These are phyloP conservation scores for Diogma glabrata DNA, from an alignment of 2,888 invertebrate genomes.

Conservation along the genomic window DNA sequence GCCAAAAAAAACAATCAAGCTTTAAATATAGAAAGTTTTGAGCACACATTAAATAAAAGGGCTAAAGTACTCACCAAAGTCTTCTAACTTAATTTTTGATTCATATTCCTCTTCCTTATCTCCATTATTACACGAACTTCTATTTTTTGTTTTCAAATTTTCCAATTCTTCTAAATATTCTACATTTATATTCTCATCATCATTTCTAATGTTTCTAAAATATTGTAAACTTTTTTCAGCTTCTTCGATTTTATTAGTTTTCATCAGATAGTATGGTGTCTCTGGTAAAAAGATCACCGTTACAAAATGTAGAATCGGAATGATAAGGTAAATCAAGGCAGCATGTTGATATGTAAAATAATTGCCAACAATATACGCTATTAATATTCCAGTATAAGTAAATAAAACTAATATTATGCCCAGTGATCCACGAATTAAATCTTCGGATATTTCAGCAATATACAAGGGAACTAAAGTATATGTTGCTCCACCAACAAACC, in stretches of 20 bases:
- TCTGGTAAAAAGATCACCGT: constrained; percentile 12
- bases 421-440: constrained; percentile 28
- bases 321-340: background rate
- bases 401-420: constrained; percentile 30
- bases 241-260: constrained; percentile 5
- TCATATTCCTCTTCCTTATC: constrained; percentile 13
- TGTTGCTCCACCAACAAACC: constrained; percentile 14
- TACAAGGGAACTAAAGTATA: constrained; percentile 10
- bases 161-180: background rate
- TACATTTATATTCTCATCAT: background rate
- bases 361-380: constrained; percentile 26
- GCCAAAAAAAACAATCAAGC: too few relatives aligned
- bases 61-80: constrained; percentile 7
- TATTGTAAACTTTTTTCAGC: constrained; percentile 12
- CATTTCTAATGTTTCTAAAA: background rate
- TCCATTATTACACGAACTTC: background rate
- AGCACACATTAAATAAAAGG: too few relatives aligned
- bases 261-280: constrained; percentile 11
- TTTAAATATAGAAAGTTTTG: too few relatives aligned
- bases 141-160: background rate
- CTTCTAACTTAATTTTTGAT: background rate
- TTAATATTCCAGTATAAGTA: constrained; percentile 29
- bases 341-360: background rate
- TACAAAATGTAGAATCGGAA: background rate
- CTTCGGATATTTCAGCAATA: constrained; percentile 12